Percentiles rank a stretch among this genome's conserved stretches.
These are phyloP conservation scores for Proctacanthus coquilletti DNA, from an alignment of 1,140 invertebrate species.

Conservation along the genomic window DNA sequence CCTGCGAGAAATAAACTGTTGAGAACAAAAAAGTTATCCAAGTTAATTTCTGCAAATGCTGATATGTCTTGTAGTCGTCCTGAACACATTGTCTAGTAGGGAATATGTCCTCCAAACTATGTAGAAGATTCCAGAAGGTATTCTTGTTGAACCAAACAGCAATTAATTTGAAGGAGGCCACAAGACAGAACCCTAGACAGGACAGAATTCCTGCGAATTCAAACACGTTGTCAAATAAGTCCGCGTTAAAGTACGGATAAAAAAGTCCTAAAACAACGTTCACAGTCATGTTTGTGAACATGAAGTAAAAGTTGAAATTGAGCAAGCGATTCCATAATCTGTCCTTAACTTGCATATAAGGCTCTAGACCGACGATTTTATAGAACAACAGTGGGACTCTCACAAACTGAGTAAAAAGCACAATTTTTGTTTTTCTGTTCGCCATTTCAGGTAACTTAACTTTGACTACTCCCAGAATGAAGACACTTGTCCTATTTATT, in stretches of 20 bases:
- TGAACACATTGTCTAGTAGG: conserved; percentile 13
- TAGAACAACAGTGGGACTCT: conserved; percentile 18
- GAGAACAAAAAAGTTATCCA: conserved; percentile 15
- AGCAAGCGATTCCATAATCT: conserved; percentile 10
- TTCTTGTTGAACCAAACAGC: conserved; percentile 12
- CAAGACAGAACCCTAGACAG: conserved; percentile 23
- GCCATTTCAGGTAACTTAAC: too few relatives aligned
- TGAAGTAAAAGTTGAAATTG: conserved; percentile 15
- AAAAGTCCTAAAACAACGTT: conserved; percentile 18
- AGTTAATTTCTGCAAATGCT: too few relatives aligned
- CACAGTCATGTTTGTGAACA: conserved; percentile 22
- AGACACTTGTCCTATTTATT: too few relatives aligned
- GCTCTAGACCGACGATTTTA: conserved; percentile 19
- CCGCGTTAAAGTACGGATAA: conserved; percentile 17
- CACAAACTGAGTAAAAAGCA: too few relatives aligned
- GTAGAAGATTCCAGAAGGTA: conserved; percentile 11
- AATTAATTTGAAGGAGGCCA: conserved; percentile 20
- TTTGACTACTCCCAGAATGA: too few relatives aligned
- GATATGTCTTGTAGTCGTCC: conserved; percentile 10
- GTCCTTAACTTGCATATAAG: conserved; percentile 19
- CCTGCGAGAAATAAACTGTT: conserved; percentile 16
- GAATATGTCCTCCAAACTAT: conserved; percentile 20
- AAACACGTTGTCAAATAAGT: conserved; percentile 20
- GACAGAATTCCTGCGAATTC: too few relatives aligned
- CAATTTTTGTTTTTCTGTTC: too few relatives aligned